Base-by-base conservation (phyloP, 2,888 invertebrate genomes). In the Catocala nupta region DNA sequence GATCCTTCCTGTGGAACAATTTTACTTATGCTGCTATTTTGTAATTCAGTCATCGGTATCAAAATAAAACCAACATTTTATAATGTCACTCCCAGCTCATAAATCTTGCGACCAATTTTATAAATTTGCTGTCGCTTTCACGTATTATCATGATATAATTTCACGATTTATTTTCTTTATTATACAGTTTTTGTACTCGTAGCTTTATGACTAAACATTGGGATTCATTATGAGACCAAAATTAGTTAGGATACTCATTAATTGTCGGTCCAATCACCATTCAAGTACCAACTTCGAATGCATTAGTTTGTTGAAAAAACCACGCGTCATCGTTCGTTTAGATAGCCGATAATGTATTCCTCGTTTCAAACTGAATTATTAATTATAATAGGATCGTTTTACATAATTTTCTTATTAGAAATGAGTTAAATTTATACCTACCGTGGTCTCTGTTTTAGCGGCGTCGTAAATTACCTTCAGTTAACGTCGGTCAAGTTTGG, bases 381-480 rank as follows among this genome's bases (percentile, higher is more conserved):
- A 91, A 92, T 93, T 91, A 88, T 87, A 90, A 93, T 88, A 85
- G 85, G 81, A 73, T 80, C 81, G 77, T 87, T 92, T 92, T 90
- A 91, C 93, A 92, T 93, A 93, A 93, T 92, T 92, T 90, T 89
- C 90, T 90, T 91, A 92, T 92, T 90, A 90, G 84, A 85, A 85
- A 87, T 86, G 82, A 90, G 85, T 90, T 90, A 88, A 92, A 89
- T 89, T 91, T 92, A 89, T 84, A 80, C 81, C 71, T 83, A 78
- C 63, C 63, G 77, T 76, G 80, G 79, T 87, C 83, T 89, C 86
- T 92, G 92, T 92, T 92, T 93, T 91, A 92, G 90, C 89, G 89
- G 91, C 84, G 79, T 90, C 91, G 80, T 92, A 92, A 92, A 92
- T 91, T 84, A 76, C 73, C 77, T 82, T 86, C 80, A 72, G 78